Evolutionary conservation across 2,113 vertebrate species (phyloP).

Genomic region (Calypte anna): DNA sequence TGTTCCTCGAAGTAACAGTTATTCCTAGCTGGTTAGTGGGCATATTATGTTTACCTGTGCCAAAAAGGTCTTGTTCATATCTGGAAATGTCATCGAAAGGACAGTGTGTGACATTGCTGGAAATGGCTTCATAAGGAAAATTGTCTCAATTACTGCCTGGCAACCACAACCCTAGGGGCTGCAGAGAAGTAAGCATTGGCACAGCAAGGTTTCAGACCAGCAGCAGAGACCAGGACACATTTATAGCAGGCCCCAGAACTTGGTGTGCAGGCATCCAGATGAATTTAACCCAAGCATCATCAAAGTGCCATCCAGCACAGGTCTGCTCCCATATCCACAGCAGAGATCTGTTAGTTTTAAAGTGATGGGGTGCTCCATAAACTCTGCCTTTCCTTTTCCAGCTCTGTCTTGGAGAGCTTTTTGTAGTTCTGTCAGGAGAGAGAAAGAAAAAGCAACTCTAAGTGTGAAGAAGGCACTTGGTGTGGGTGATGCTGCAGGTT

Average conservation of each 20-base stretch:
- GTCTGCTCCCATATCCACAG: fast-evolving
- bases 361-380: neutral
- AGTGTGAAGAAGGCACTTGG: neutral
- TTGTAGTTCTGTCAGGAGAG: neutral
- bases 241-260: neutral
- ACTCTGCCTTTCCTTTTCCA: neutral
- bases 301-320: neutral
- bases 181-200: neutral
- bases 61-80: neutral
- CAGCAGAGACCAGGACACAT: neutral
- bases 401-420: neutral
- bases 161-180: neutral
- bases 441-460: neutral
- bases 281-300: fast-evolving
- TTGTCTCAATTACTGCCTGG: neutral
- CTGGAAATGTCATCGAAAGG: neutral
- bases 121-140: neutral
- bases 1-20: neutral
- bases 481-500: neutral
- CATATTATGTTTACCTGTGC: neutral
- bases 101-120: neutral
- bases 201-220: neutral
- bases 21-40: neutral
- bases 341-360: neutral
- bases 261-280: neutral